Evolutionary conservation across 2,113 vertebrate genomes (phyloP).

Genomic region (Plecturocebus donacophilus): DNA sequence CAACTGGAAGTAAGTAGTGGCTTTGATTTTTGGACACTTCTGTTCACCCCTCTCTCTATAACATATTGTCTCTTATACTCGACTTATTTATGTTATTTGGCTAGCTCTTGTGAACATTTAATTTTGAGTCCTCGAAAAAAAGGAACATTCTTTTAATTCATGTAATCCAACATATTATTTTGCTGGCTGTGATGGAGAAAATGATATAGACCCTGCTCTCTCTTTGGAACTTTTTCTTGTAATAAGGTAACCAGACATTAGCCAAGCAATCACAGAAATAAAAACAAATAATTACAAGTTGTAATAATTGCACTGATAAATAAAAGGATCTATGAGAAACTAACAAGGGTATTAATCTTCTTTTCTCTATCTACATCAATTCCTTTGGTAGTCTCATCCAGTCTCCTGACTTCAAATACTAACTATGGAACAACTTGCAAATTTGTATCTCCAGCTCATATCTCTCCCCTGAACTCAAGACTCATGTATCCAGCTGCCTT

Average conservation of each 20-base stretch:
- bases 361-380: background rate
- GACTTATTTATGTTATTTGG: background rate
- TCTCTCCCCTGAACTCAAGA: background rate
- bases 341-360: background rate
- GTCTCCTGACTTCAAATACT: background rate
- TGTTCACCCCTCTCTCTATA: background rate
- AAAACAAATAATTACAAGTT: background rate
- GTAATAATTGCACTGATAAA: background rate
- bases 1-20: background rate
- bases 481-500: background rate
- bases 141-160: background rate
- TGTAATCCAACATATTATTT: background rate
- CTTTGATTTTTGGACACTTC: background rate
- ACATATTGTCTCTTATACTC: background rate
- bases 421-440: background rate
- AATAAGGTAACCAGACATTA: background rate
- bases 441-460: background rate
- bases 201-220: background rate
- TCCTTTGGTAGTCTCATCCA: background rate
- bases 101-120: background rate
- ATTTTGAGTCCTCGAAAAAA: background rate
- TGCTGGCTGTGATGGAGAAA: background rate
- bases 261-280: slow-evolving; percentile 5
- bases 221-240: background rate
- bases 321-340: background rate